Base-by-base conservation (phyloP, 2,797 vertebrate genomes). In the Hoplostethus atlanticus region DNA sequence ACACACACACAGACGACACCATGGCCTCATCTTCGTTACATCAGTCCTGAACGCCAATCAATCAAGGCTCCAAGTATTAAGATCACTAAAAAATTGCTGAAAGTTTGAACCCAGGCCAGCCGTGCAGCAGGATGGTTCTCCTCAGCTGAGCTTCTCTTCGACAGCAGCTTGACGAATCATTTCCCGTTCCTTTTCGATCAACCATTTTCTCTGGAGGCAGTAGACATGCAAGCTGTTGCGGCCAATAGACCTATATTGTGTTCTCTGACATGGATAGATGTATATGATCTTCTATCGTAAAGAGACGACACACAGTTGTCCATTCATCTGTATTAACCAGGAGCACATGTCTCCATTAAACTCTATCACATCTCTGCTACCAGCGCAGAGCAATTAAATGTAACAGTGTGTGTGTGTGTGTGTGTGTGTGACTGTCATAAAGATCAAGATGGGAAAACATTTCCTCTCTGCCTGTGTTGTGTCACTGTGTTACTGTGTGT, bases 401-500 rank as follows among this genome's bases (percentile, higher is more conserved):
- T 55, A 65, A 64, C 52, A 1, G 6, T 28, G 53, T 11, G 4
- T 47, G 47, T 51, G 28, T 36, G 44, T 28, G 60, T 36, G 47
- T 52, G n/a, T n/a, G 5, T 40, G 48, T 38, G 62, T 34, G 11
- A 54, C 6, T 17, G 34, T 64, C 10, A 36, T 21, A 51, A 36
- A 64, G 42, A 52, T 13, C 47, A 64, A 64, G 30, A 46, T 31
- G 61, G 10, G 64, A 17, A 53, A 38, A 47, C 60, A 61, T 71
- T 68, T 28, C 31, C 44, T 63, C 7, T 8, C 7, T 51, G 50
- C 13, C 13, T 5, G 42, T 50, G 8, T 25, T 28, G 50, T 52
- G 70, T 44, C 50, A 7, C 38, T n/a, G 17, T 15, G 46, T 50
- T 77, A n/a, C 67, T 44, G 54, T 64, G 61, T 9, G 63, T 46